phyloP scores from a whole-genome alignment of 2,888 invertebrate genomes.

The Ferdinandea cuprea region DNA sequence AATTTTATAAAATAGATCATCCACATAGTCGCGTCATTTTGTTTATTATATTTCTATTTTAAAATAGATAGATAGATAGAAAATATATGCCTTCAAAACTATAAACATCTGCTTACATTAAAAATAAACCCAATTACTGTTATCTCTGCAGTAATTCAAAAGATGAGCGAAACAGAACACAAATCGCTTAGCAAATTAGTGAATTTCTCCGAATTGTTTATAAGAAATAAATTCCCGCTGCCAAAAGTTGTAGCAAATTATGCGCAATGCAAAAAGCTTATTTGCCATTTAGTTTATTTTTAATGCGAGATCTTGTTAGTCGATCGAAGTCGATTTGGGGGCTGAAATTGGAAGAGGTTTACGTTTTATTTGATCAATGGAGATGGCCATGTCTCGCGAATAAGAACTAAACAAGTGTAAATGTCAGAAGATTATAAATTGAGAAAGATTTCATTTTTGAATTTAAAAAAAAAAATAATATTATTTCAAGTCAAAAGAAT shows the following conservation, averaged over 20 bases:
- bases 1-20: no score
- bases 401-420: background rate
- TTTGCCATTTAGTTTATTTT: no score
- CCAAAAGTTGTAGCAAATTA: background rate
- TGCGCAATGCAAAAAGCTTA: background rate
- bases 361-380: background rate
- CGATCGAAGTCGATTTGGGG: background rate
- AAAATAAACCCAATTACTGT: background rate
- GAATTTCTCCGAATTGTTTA: background rate
- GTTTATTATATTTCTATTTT: slow-evolving; percentile 3
- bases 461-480: no score
- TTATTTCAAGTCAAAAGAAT: background rate
- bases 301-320: background rate
- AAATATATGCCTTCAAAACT: background rate
- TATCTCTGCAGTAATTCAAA: background rate
- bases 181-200: background rate
- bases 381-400: background rate
- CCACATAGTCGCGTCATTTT: background rate
- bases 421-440: background rate
- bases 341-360: background rate
- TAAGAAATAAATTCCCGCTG: background rate
- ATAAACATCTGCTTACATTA: slow-evolving; percentile 2
- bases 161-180: background rate
- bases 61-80: slow-evolving; percentile 2
- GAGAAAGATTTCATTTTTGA: background rate